These are phyloP conservation scores for Macrosiphum euphorbiae DNA, from an alignment of 2,888 invertebrate genomes.

Conservation along the genomic window DNA sequence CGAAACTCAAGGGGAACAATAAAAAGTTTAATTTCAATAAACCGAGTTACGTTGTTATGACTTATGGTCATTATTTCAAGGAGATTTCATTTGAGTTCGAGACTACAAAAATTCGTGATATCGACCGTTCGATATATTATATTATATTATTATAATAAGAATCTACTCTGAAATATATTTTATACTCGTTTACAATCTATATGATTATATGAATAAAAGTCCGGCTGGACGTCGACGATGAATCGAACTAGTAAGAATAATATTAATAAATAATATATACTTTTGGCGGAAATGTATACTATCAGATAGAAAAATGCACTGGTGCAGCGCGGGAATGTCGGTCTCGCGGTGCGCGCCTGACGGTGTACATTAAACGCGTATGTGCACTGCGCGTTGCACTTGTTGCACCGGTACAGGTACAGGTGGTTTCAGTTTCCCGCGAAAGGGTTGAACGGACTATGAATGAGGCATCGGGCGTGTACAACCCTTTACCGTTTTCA, in stretches of 20 bases:
- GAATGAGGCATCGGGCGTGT: constrained; percentile 7
- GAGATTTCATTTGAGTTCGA: too few relatives aligned
- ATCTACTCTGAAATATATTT: too few relatives aligned
- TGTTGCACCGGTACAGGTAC: constrained; percentile 24
- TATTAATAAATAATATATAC: background rate
- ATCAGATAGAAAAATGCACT: background rate
- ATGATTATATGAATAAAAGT: background rate
- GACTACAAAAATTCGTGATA: too few relatives aligned
- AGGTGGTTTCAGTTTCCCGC: constrained; percentile 5
- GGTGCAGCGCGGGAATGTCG: background rate
- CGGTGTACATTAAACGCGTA: background rate
- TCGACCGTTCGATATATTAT: too few relatives aligned
- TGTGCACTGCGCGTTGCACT: background rate
- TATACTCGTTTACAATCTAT: background rate
- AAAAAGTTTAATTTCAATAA: too few relatives aligned
- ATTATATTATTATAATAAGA: too few relatives aligned
- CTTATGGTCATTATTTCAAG: too few relatives aligned
- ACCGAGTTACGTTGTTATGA: too few relatives aligned
- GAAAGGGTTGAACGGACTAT: constrained; percentile 54
- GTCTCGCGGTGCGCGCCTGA: background rate
- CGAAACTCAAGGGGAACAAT: too few relatives aligned
- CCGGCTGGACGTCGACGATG: background rate
- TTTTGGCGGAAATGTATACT: background rate
- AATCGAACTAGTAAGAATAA: background rate
- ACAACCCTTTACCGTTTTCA: constrained; percentile 45